These are phyloP conservation scores for Prunella himalayana DNA, from an alignment of 2,113 vertebrate species.

Conservation along the genomic window DNA sequence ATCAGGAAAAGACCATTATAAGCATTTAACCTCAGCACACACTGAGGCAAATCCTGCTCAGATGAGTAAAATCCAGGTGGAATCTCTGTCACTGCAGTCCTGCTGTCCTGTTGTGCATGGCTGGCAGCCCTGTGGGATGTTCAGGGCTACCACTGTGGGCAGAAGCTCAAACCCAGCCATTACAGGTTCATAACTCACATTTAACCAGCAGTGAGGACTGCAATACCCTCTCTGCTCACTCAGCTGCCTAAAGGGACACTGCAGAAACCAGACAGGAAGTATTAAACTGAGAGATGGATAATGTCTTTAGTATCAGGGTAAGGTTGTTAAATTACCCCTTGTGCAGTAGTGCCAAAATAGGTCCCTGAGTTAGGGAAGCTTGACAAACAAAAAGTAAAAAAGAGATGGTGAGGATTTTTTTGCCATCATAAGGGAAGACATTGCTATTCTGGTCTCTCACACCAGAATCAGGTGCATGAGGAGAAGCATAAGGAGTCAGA, in stretches of 20 bases:
- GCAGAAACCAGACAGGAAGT: neutral
- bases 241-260: neutral
- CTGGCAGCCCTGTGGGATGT: neutral
- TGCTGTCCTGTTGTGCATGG: rapidly evolving
- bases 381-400: neutral
- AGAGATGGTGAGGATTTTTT: neutral
- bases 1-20: neutral
- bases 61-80: neutral
- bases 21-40: neutral
- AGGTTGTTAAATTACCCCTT: neutral
- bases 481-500: neutral
- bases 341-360: neutral
- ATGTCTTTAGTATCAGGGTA: neutral
- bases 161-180: neutral
- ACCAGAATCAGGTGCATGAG: neutral
- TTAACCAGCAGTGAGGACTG: neutral
- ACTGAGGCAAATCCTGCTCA: rapidly evolving
- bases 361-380: rapidly evolving
- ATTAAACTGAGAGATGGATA: neutral
- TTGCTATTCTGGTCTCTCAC: neutral
- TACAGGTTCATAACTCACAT: rapidly evolving
- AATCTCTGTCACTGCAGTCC: neutral
- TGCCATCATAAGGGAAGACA: neutral
- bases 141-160: neutral
- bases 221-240: neutral